Conservation (phyloP, 2,113 vertebrate genomes). For the Geococcyx californianus region DNA sequence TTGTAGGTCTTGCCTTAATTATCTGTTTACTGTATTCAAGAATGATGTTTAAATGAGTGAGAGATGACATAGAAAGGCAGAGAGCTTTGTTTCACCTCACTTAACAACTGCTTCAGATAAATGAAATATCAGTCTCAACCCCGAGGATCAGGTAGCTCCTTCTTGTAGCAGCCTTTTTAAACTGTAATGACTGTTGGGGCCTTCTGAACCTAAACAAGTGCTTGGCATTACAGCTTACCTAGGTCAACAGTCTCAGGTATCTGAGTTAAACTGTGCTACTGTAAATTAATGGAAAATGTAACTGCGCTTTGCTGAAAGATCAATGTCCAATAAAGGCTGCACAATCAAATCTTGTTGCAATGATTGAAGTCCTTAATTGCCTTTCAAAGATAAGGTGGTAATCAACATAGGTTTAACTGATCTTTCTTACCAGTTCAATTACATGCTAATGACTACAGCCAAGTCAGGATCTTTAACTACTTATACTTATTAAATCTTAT, state of each 20-base stretch:
- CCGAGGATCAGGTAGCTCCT: conserved; percentile 77
- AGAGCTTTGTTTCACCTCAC: conserved; percentile 76
- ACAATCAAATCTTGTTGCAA: conserved; percentile 83
- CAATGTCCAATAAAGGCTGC: conserved; percentile 87
- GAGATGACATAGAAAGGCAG: conserved; percentile 63
- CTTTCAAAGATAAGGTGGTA: conserved; percentile 89
- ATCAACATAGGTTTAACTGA: conserved; percentile 89
- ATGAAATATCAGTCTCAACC: conserved; percentile 77
- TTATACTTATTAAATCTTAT: conserved; percentile 91
- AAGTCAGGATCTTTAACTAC: conserved; percentile 95
- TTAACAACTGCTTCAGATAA: conserved; percentile 75
- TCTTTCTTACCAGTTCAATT: conserved; percentile 90
- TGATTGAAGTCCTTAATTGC: conserved; percentile 92
- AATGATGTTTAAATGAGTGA: conserved; percentile 73
- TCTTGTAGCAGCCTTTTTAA: conserved; percentile 78
- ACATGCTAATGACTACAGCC: conserved; percentile 87
- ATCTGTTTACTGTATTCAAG: conserved; percentile 64
- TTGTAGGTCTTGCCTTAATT: conserved; percentile 66
- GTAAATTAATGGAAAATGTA: conserved; percentile 89
- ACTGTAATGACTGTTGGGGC: conserved; percentile 73
- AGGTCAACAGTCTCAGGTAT: conserved; percentile 83
- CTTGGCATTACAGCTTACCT: conserved; percentile 79
- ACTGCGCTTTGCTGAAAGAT: conserved; percentile 83
- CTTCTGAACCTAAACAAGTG: conserved; percentile 72
- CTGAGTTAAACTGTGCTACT: conserved; percentile 80